Conservation (phyloP, 2,113 vertebrate genomes). For the Anthoscopus minutus region DNA sequence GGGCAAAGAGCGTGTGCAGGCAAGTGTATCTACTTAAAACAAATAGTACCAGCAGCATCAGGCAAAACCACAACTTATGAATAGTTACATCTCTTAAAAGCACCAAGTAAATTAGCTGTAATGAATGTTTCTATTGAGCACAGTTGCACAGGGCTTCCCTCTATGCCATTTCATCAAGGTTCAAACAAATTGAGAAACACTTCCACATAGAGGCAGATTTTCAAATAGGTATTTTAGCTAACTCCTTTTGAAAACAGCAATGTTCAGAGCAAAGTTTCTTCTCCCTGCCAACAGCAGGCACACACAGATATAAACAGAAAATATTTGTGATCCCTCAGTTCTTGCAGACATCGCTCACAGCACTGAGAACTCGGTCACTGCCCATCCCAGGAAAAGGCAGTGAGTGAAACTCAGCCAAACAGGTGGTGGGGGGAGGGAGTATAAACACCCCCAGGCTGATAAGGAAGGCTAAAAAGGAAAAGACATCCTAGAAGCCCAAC, state of each 20-base stretch:
- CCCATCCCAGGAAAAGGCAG: neutral
- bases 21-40: constrained; percentile 42
- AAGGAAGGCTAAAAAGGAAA: neutral
- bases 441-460: neutral
- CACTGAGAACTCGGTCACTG: neutral
- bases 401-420: neutral
- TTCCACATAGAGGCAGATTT: neutral
- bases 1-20: constrained; percentile 17
- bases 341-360: neutral
- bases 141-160: constrained; percentile 3
- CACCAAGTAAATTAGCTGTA: constrained; percentile 35
- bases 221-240: neutral
- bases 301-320: neutral
- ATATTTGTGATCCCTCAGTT: neutral
- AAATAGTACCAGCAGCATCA: constrained; percentile 46
- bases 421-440: neutral
- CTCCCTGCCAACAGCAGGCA: neutral
- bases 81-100: constrained; percentile 27
- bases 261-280: neutral
- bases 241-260: neutral
- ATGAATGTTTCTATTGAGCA: constrained; percentile 40
- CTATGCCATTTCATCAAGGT: constrained; percentile 11
- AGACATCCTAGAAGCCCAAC: neutral
- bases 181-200: constrained; percentile 7
- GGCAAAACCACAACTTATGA: constrained; percentile 43